Evolutionary conservation across 2,113 vertebrate genomes (phyloP).

Genomic region (Poicephalus gulielmi): DNA sequence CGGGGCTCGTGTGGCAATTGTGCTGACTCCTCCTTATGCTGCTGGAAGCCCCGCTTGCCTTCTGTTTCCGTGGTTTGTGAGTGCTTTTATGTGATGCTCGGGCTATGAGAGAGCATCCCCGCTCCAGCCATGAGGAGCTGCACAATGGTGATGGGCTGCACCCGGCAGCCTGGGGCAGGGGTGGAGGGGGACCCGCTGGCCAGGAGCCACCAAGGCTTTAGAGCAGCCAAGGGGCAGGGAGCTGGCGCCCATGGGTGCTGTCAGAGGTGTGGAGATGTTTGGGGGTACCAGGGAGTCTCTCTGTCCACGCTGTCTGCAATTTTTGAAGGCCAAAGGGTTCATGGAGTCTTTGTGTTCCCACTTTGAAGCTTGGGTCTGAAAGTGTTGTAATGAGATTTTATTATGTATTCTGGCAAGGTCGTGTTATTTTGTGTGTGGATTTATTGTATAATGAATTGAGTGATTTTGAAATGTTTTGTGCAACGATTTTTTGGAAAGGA

Average conservation of each 20-base stretch:
- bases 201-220: rapidly evolving
- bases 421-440: slow-evolving; percentile 65
- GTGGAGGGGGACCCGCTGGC: not conserved
- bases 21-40: not conserved
- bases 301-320: rapidly evolving
- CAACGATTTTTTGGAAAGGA: slow-evolving; percentile 58
- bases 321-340: not conserved
- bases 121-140: not conserved
- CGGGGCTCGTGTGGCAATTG: not conserved
- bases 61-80: not conserved
- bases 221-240: rapidly evolving
- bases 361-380: slow-evolving; percentile 63
- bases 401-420: slow-evolving; percentile 62
- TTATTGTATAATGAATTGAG: slow-evolving; percentile 68
- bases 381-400: slow-evolving; percentile 70
- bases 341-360: slow-evolving; percentile 34
- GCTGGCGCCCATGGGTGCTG: not conserved
- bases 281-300: not conserved
- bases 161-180: not conserved
- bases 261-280: not conserved
- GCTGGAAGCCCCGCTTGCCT: not conserved
- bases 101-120: not conserved
- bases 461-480: slow-evolving; percentile 71
- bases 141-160: not conserved
- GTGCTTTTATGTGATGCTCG: not conserved